phyloP scores from a whole-genome alignment of 2,113 vertebrate species.

The Megatriorchis doriae region DNA sequence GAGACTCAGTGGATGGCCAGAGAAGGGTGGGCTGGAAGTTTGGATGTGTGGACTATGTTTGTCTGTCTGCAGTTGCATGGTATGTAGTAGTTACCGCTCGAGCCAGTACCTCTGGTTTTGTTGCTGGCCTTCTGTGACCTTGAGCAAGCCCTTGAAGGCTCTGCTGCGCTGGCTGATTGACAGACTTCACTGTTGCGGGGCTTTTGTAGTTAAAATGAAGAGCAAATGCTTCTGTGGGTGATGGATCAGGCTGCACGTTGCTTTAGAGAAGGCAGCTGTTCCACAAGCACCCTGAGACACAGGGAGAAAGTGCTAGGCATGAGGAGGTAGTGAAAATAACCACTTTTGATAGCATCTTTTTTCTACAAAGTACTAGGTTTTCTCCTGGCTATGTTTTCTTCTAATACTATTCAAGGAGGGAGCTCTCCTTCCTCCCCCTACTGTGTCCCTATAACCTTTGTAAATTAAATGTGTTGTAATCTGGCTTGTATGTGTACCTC shows the following conservation, averaged over 20 bases:
- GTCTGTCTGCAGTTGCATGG: too few species aligned
- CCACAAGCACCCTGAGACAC: not conserved
- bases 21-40: too few species aligned
- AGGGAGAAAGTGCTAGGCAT: not conserved
- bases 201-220: not conserved
- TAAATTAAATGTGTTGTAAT: not conserved
- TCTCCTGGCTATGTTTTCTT: not conserved
- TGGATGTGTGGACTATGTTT: accelerated
- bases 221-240: not conserved
- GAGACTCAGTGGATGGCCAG: too few species aligned
- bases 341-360: not conserved
- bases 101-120: not conserved
- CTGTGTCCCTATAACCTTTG: not conserved
- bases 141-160: not conserved
- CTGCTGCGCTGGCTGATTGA: accelerated
- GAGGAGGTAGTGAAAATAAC: not conserved
- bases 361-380: not conserved
- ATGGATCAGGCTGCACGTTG: not conserved
- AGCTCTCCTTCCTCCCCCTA: not conserved
- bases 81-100: not conserved
- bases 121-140: not conserved
- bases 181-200: not conserved
- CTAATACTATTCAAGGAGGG: not conserved
- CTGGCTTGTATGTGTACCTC: not conserved
- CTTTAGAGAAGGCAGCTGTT: not conserved